Percentiles rank a stretch among this genome's conserved stretches.
phyloP scores from a whole-genome alignment of 92 coral and sea anemone genomes.

The Siderastrea radians region DNA sequence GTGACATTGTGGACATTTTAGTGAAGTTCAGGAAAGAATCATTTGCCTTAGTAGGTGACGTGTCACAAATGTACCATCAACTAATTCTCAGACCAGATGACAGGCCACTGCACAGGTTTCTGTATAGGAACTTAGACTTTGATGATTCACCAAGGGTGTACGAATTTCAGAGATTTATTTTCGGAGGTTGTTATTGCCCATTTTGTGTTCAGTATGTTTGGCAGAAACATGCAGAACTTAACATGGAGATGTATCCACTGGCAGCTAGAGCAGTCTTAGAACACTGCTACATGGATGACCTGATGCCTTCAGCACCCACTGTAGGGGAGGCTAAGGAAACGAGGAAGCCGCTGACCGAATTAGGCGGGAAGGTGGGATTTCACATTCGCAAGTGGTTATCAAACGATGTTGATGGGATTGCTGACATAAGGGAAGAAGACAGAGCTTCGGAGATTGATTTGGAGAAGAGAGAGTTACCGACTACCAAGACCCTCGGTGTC shows the following conservation, averaged over 20 bases:
- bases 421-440: conserved; percentile 46
- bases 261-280: conserved; percentile 66
- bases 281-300: conserved; percentile 70
- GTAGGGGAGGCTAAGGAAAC: conserved; percentile 65
- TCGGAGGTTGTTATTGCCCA: conserved; percentile 65
- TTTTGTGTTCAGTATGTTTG: conserved; percentile 70
- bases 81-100: conserved; percentile 33
- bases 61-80: conserved; percentile 65
- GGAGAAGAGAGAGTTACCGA: conserved; percentile 55
- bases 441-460: conserved; percentile 60
- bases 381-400: conserved; percentile 75
- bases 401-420: conserved; percentile 49
- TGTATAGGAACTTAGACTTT: conserved; percentile 53
- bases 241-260: conserved; percentile 61
- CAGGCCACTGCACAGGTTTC: conserved; percentile 56
- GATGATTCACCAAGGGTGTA: conserved; percentile 47
- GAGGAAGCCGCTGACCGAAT: conserved; percentile 58
- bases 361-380: conserved; percentile 68
- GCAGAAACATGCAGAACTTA: conserved; percentile 65
- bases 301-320: conserved; percentile 65
- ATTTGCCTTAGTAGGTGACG: conserved; percentile 55
- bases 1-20: conserved; percentile 42
- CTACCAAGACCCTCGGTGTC: conserved; percentile 64
- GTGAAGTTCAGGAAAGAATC: conserved; percentile 38
- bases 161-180: conserved; percentile 13